phyloP scores from a whole-genome alignment of 2,888 invertebrate genomes.

The Beris morrisii region DNA sequence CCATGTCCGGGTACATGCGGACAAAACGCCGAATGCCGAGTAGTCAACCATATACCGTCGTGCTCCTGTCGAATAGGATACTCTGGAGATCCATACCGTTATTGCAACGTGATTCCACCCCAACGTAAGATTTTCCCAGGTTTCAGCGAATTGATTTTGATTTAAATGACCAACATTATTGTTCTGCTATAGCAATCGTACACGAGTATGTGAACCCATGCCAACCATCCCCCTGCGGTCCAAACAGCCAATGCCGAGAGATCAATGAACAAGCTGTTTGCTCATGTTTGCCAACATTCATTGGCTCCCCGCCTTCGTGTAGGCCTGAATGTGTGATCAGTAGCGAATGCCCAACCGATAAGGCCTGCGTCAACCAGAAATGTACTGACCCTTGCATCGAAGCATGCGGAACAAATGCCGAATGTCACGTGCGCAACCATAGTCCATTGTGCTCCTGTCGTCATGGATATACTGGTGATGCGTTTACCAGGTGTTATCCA shows the following conservation, averaged over 20 bases:
- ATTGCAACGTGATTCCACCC: constrained; percentile 59
- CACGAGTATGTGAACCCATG: constrained; percentile 57
- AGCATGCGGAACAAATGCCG: constrained; percentile 65
- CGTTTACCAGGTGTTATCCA: constrained; percentile 66
- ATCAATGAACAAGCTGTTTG: constrained; percentile 65
- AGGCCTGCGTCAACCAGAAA: constrained; percentile 67
- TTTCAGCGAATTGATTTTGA: too few species aligned
- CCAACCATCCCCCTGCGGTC: constrained; percentile 67
- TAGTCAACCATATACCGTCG: constrained; percentile 81
- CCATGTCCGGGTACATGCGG: constrained; percentile 84
- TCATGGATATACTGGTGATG: constrained; percentile 71
- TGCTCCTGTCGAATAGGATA: constrained; percentile 75
- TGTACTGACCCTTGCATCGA: constrained; percentile 67
- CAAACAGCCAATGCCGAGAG: constrained; percentile 67
- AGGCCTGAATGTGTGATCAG: constrained; percentile 69
- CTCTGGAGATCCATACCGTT: constrained; percentile 79
- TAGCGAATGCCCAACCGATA: constrained; percentile 64
- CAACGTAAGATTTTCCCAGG: constrained; percentile 55
- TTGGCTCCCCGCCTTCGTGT: constrained; percentile 67
- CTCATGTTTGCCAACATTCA: constrained; percentile 63
- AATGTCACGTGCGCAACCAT: constrained; percentile 75
- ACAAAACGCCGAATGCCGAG: constrained; percentile 72
- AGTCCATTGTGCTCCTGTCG: constrained; percentile 77
- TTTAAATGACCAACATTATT: too few species aligned
- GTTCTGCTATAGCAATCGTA: constrained; percentile 7